These are phyloP conservation scores for Ericerus pela DNA, from an alignment of 1,140 invertebrate species.

Conservation along the genomic window DNA sequence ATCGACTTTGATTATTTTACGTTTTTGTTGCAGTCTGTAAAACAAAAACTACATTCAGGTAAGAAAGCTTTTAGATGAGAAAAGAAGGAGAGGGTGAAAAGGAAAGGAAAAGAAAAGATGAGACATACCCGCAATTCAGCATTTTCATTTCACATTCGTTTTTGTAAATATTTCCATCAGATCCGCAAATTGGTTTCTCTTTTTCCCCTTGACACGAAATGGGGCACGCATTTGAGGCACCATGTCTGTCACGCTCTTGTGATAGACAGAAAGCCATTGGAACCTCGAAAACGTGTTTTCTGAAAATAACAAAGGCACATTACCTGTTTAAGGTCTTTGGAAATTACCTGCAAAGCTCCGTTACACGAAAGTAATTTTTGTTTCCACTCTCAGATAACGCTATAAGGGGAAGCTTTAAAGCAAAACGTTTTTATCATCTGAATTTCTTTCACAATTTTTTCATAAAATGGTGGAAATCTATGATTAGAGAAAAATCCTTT, in stretches of 20 bases:
- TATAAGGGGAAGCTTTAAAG: too few species aligned
- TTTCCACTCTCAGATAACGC: too few species aligned
- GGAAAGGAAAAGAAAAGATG: background rate
- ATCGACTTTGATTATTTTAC: slow-evolving; percentile 50
- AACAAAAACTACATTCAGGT: background rate
- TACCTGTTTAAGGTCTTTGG: too few species aligned
- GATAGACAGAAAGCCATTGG: slow-evolving; percentile 74
- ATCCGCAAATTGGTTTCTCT: slow-evolving; percentile 60
- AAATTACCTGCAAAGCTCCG: too few species aligned
- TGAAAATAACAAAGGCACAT: too few species aligned
- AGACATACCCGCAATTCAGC: slow-evolving; percentile 69
- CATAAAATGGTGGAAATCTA: too few species aligned
- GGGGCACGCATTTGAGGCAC: slow-evolving; percentile 42
- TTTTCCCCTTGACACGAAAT: slow-evolving; percentile 47
- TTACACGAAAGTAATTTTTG: too few species aligned
- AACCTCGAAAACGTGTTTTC: slow-evolving; percentile 78
- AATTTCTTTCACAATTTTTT: too few species aligned
- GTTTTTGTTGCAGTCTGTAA: slow-evolving; percentile 26
- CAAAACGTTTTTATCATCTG: too few species aligned
- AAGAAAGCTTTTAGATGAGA: too few species aligned
- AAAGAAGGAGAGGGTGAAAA: too few species aligned
- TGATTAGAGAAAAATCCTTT: too few species aligned
- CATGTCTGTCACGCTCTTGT: slow-evolving; percentile 51
- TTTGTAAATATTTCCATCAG: slow-evolving; percentile 71
- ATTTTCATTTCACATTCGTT: slow-evolving; percentile 81